Conservation (phyloP, 2,888 invertebrate genomes). For the Eristalis pertinax region DNA sequence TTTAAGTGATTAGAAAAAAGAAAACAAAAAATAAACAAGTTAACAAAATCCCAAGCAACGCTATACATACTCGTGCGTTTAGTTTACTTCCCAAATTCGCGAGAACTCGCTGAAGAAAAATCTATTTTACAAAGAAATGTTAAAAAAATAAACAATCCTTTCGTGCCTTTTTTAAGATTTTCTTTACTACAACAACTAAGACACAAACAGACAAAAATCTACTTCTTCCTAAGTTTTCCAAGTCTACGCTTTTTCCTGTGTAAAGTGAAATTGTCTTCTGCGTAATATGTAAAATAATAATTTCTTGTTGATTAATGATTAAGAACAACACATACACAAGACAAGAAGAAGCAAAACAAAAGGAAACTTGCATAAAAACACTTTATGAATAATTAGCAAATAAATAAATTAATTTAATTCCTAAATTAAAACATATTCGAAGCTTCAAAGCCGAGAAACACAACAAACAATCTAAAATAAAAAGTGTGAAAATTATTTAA, state of each 20-base stretch:
- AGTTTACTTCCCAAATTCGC: slow-evolving; percentile 24
- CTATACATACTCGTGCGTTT: slow-evolving; percentile 1
- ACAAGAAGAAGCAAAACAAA: slow-evolving; percentile 25
- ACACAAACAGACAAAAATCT: slow-evolving; percentile 1
- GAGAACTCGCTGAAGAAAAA: slow-evolving; percentile 27
- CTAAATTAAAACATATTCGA: slow-evolving; percentile 23
- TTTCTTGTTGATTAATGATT: slow-evolving; percentile 70
- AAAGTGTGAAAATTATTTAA: slow-evolving; percentile 18
- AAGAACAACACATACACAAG: slow-evolving; percentile 49
- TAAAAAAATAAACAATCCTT: slow-evolving; percentile 59
- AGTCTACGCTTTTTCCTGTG: slow-evolving; percentile 17
- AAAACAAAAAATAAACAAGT: slow-evolving; percentile 35
- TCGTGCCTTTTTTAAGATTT: slow-evolving; percentile 69
- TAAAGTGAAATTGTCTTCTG: slow-evolving; percentile 39
- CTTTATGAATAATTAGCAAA: slow-evolving; percentile 51
- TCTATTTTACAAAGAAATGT: slow-evolving; percentile 39
- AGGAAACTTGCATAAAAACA: neutral
- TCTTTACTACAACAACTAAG: slow-evolving; percentile 7
- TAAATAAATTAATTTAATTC: slow-evolving; percentile 48
- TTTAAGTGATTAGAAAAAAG: neutral
- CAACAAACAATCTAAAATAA: neutral
- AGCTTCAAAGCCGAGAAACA: slow-evolving; percentile 8
- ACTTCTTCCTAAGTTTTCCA: slow-evolving; percentile 23
- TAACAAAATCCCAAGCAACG: slow-evolving; percentile 60
- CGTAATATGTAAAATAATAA: slow-evolving; percentile 8